These are phyloP conservation scores for Gambusia holbrooki DNA, from an alignment of 2,113 vertebrate genomes.

Conservation along the genomic window DNA sequence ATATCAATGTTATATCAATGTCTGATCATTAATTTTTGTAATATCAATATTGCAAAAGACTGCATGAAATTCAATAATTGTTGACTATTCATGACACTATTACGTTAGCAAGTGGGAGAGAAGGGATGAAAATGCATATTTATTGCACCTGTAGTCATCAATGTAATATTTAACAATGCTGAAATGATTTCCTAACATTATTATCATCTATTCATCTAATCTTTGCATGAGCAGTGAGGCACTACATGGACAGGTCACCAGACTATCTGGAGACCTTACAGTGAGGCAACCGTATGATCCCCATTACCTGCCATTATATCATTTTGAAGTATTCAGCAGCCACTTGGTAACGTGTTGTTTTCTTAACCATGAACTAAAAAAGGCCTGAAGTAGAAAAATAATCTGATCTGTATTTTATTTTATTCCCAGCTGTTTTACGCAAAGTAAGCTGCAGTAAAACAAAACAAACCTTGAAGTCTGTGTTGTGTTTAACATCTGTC, in stretches of 20 bases:
- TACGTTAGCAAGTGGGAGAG: not conserved
- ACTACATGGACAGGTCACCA: not conserved
- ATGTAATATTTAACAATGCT: not conserved
- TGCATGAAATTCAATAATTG: no score
- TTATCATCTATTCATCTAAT: not conserved
- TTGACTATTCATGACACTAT: not conserved
- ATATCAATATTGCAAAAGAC: no score
- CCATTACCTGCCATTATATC: not conserved
- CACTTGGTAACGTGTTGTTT: not conserved
- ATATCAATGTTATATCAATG: no score
- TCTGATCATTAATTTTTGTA: no score
- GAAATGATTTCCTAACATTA: not conserved
- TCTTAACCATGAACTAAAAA: not conserved
- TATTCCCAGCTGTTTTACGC: not conserved
- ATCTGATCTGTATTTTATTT: not conserved
- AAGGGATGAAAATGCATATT: not conserved
- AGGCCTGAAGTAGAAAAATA: not conserved
- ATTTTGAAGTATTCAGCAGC: not conserved
- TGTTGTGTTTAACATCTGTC: slow-evolving; percentile 6
- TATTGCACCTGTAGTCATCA: not conserved
- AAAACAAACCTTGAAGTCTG: not conserved
- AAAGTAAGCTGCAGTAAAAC: not conserved
- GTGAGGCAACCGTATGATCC: not conserved
- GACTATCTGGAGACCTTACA: not conserved
- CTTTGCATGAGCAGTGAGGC: not conserved